A percentile compares a stretch with the other conserved stretches of the same genome.
Conservation (phyloP, 2,797 vertebrate species). For the Molossus molossus region DNA sequence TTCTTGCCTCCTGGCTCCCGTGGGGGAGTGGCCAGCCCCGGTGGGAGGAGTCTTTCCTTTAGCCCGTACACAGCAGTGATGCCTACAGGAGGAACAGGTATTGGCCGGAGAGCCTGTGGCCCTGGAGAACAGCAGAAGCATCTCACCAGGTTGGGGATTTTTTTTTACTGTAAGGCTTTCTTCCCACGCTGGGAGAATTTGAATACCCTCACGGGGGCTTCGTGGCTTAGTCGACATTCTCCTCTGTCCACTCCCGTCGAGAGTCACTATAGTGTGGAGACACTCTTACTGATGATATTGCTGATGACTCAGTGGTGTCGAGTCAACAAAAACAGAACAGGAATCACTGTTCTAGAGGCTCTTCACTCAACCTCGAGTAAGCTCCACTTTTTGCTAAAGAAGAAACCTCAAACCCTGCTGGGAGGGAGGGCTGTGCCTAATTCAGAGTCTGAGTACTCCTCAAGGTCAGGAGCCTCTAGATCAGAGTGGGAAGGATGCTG, state of each 20-base stretch:
- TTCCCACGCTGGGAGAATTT: background rate
- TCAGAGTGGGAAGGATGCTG: background rate
- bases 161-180: background rate
- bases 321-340: background rate
- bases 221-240: background rate
- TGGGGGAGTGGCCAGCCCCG: background rate
- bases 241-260: background rate
- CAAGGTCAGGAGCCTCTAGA: background rate
- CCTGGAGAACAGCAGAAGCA: background rate
- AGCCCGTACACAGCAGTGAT: background rate
- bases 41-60: background rate
- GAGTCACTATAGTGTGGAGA: background rate
- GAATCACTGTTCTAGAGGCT: background rate
- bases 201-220: background rate
- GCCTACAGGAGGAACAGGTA: background rate
- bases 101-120: background rate
- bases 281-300: background rate
- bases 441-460: background rate
- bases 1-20: background rate
- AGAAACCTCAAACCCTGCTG: background rate
- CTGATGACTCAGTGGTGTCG: background rate
- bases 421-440: background rate
- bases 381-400: constrained; percentile 16
- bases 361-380: background rate
- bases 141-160: background rate